A percentile compares a stretch with the other conserved stretches of the same genome.
Evolutionary conservation across 2,113 vertebrate species (phyloP).

Genomic region (Cyphomyrus plagiostoma): DNA sequence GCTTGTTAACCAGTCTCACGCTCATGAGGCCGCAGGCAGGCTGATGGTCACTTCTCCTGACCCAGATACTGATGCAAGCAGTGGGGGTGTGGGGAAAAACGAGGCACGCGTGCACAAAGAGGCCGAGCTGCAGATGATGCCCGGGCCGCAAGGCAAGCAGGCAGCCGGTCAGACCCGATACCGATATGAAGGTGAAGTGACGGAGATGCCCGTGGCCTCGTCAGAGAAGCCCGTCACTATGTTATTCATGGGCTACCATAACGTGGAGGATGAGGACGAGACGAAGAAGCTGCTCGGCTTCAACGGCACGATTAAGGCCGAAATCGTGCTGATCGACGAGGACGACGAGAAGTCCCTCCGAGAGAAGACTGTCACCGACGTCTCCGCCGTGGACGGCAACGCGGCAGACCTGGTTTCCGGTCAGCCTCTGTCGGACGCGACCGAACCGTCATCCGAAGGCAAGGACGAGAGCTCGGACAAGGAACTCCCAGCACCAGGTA

Average conservation of each 20-base stretch:
- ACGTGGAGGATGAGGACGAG: constrained; percentile 82
- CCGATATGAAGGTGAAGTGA: constrained; percentile 44
- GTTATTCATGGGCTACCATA: constrained; percentile 98
- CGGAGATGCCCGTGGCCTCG: constrained; percentile 53
- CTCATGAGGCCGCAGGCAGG: constrained; percentile 55
- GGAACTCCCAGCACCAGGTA: constrained; percentile 84
- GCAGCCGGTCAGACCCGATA: constrained; percentile 45
- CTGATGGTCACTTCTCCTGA: constrained; percentile 61
- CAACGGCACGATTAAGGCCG: constrained; percentile 89
- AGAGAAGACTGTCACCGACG: constrained; percentile 94
- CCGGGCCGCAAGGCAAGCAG: constrained; percentile 64
- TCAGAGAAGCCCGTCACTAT: constrained; percentile 85
- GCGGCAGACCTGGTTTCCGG: constrained; percentile 91
- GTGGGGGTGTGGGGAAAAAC: constrained; percentile 57
- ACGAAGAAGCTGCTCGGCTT: constrained; percentile 86
- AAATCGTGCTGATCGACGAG: constrained; percentile 91
- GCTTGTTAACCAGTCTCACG: constrained; percentile 71
- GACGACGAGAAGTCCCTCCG: constrained; percentile 89
- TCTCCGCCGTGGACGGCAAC: constrained; percentile 84
- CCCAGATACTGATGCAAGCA: constrained; percentile 49
- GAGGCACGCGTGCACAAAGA: constrained; percentile 73
- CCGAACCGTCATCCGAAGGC: constrained; percentile 90
- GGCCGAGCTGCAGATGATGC: constrained; percentile 75
- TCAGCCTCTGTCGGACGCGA: constrained; percentile 77
- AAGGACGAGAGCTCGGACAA: constrained; percentile 83